Conservation (phyloP, 2,888 invertebrate genomes). For the Caenorhabditis sp. region DNA sequence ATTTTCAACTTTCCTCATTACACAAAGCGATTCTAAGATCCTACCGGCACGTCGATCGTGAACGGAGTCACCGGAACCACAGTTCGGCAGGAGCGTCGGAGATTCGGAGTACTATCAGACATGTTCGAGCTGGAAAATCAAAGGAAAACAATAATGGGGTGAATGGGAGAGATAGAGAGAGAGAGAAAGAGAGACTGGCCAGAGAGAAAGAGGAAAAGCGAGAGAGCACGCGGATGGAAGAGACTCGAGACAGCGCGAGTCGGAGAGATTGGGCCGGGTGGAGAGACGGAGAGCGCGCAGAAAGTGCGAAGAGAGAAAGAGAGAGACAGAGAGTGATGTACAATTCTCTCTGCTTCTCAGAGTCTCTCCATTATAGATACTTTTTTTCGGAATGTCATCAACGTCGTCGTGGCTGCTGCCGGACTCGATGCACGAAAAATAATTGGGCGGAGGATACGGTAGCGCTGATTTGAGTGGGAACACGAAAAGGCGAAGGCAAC, state of each 20-base stretch:
- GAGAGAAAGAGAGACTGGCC: conserved; percentile 1
- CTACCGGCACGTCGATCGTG: background rate
- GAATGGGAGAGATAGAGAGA: background rate
- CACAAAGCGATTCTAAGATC: background rate
- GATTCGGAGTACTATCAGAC: background rate
- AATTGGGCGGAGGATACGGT: too few species aligned
- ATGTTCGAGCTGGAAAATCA: too few species aligned
- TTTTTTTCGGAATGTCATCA: too few species aligned
- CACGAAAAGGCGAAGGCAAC: too few species aligned
- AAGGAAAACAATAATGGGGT: background rate
- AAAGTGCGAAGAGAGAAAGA: conserved; percentile 15
- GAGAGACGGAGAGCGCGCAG: background rate
- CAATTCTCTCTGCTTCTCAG: background rate
- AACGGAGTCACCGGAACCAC: conserved; percentile 1
- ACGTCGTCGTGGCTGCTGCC: too few species aligned
- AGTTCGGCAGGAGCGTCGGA: background rate
- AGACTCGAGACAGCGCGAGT: conserved; percentile 12
- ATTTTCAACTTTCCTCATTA: too few species aligned
- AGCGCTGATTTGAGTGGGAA: too few species aligned
- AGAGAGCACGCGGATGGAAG: background rate
- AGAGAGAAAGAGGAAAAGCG: background rate
- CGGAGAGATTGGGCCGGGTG: background rate
- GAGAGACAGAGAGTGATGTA: background rate
- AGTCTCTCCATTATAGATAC: background rate
- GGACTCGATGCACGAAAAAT: too few species aligned